Evolutionary conservation across 2,797 vertebrate genomes (phyloP).

Genomic region (Florisuga fusca): DNA sequence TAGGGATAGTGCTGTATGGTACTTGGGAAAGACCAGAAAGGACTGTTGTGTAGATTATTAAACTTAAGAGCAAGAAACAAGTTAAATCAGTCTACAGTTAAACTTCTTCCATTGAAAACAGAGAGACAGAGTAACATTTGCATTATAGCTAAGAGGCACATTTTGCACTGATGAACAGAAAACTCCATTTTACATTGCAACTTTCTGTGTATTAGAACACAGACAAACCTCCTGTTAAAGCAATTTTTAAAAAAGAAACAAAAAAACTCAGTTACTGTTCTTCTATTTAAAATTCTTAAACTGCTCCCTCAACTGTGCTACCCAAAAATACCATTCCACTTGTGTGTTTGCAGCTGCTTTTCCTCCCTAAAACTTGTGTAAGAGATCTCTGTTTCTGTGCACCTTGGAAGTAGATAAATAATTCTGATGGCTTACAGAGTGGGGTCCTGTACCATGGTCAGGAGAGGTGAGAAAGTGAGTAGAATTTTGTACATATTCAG

Average conservation of each 20-base stretch:
- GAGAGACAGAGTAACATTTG: neutral
- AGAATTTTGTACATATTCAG: neutral
- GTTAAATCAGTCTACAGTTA: neutral
- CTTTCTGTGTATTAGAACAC: neutral
- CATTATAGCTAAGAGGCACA: constrained; percentile 24
- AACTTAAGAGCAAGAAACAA: neutral
- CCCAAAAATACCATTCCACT: neutral
- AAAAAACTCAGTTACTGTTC: neutral
- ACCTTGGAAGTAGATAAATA: neutral
- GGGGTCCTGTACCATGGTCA: neutral
- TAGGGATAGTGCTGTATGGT: neutral
- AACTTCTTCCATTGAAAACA: neutral
- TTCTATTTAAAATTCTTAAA: neutral
- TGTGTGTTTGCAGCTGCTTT: neutral
- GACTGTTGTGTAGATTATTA: neutral
- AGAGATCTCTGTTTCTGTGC: neutral
- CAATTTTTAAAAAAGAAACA: neutral
- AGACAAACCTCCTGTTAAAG: neutral
- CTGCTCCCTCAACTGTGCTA: neutral
- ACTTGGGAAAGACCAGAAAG: neutral
- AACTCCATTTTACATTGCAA: neutral
- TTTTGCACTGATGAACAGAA: constrained; percentile 13
- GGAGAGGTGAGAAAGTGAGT: neutral
- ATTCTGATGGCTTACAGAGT: neutral
- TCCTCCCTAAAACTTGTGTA: neutral